These are phyloP conservation scores for Crypturellus undulatus DNA, from an alignment of 2,113 vertebrate genomes.

Conservation along the genomic window DNA sequence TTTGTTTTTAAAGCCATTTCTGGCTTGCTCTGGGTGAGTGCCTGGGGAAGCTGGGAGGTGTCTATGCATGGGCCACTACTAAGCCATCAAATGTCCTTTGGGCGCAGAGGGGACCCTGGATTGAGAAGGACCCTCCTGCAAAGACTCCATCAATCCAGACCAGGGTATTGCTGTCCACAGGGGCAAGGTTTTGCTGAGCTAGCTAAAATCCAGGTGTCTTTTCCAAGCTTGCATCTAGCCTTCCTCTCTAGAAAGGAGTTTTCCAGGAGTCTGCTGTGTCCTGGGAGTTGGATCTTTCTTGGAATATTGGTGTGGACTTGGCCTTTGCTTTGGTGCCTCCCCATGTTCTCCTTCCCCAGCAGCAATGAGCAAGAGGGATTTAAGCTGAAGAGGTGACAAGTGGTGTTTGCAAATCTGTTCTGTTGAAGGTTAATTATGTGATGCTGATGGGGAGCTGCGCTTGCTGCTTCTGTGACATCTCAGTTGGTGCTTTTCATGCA, in stretches of 20 bases:
- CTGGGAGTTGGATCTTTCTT: too few relatives aligned
- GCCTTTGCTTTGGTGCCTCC: not conserved
- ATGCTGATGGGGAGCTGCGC: fast-evolving
- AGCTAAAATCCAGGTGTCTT: too few relatives aligned
- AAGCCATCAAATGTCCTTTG: not conserved
- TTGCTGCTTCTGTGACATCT: not conserved
- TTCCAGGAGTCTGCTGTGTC: too few relatives aligned
- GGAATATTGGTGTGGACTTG: not conserved
- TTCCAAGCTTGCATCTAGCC: too few relatives aligned
- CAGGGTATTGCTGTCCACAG: not conserved
- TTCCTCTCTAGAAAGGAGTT: too few relatives aligned
- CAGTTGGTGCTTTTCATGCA: fast-evolving
- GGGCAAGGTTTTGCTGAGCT: too few relatives aligned
- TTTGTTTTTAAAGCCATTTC: conserved; percentile 9
- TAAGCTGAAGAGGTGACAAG: not conserved
- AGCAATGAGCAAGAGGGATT: not conserved
- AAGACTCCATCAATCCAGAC: too few relatives aligned
- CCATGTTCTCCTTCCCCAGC: not conserved
- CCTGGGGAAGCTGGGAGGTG: not conserved
- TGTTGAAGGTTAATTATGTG: not conserved
- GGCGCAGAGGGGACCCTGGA: fast-evolving
- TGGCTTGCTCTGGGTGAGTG: not conserved
- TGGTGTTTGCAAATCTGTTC: not conserved
- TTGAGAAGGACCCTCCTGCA: not conserved
- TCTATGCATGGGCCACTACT: not conserved